phyloP scores from a whole-genome alignment of 2,888 invertebrate genomes.

The Cephus spinipes region DNA sequence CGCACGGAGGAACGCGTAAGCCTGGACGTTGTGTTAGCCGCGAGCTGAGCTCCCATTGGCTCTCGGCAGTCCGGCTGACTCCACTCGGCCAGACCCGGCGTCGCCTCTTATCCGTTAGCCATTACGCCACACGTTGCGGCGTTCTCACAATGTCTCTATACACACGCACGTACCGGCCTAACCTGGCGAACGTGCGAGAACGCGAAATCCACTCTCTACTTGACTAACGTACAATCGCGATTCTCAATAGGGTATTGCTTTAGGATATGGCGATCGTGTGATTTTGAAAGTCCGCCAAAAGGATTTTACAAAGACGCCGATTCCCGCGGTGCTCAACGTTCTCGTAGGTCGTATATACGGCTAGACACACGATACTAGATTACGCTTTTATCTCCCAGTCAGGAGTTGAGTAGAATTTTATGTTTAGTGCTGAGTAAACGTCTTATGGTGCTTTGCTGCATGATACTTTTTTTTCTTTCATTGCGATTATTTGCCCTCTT shows the following conservation, averaged over 20 bases:
- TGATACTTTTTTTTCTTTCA: not conserved
- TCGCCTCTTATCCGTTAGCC: constrained; percentile 38
- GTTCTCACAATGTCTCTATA: constrained; percentile 13
- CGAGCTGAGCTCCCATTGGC: constrained; percentile 11
- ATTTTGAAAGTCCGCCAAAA: not conserved
- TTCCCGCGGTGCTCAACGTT: not conserved
- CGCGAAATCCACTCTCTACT: not conserved
- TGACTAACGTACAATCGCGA: not conserved
- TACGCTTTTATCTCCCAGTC: not conserved
- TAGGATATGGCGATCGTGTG: not conserved
- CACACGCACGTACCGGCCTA: not conserved
- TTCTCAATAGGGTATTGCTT: not conserved
- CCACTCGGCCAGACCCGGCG: constrained; percentile 39
- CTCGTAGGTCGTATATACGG: not conserved
- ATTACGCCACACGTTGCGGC: constrained; percentile 25
- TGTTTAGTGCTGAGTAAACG: not conserved
- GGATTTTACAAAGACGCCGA: not conserved
- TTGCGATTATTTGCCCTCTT: not conserved
- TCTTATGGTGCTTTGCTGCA: not conserved
- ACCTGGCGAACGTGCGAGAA: constrained; percentile 2
- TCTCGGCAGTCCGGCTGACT: constrained; percentile 39
- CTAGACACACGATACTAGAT: not conserved
- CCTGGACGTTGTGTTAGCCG: not conserved
- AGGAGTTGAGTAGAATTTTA: not conserved
- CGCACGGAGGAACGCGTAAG: not conserved